Evolutionary conservation across 2,797 vertebrate species (phyloP).

Genomic region (Neosilurus mollespiculum): DNA sequence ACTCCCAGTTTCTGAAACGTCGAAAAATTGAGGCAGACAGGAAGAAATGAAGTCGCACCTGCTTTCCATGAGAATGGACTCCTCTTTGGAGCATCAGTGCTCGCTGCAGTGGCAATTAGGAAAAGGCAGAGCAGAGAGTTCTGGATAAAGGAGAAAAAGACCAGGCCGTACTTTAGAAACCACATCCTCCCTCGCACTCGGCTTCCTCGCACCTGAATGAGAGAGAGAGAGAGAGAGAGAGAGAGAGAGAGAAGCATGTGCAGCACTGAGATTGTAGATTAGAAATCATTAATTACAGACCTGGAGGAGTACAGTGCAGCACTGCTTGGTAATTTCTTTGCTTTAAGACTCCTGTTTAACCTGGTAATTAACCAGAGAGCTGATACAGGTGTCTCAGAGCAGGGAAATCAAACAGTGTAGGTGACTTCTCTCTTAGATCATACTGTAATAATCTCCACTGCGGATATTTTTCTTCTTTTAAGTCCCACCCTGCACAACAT

Average conservation of each 20-base stretch:
- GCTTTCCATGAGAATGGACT: conserved; percentile 53
- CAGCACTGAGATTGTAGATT: not conserved
- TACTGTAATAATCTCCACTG: not conserved
- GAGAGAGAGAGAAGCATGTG: conserved; percentile 12
- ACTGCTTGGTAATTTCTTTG: not conserved
- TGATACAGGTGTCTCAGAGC: not conserved
- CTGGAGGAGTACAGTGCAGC: not conserved
- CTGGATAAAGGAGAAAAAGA: conserved; percentile 31
- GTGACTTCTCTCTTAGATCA: not conserved
- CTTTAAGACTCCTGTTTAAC: not conserved
- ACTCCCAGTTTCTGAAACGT: not conserved
- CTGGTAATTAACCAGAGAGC: not conserved
- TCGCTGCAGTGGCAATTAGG: conserved; percentile 31
- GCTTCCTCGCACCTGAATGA: conserved; percentile 37
- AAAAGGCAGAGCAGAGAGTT: conserved; percentile 36
- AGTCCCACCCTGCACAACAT: not conserved
- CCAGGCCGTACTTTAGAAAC: conserved; percentile 35
- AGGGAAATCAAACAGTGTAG: not conserved
- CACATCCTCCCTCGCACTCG: conserved; percentile 33
- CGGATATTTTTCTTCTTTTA: not conserved
- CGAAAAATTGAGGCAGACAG: not conserved
- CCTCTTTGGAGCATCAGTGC: conserved; percentile 35
- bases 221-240: conserved; percentile 9
- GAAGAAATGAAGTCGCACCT: conserved; percentile 33
- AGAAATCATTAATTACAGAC: not conserved